Evolutionary conservation across 2,888 invertebrate genomes (phyloP), one percentile per base, ranked within the genome.

Genomic region (Glyphotaelius pellucidus): DNA sequence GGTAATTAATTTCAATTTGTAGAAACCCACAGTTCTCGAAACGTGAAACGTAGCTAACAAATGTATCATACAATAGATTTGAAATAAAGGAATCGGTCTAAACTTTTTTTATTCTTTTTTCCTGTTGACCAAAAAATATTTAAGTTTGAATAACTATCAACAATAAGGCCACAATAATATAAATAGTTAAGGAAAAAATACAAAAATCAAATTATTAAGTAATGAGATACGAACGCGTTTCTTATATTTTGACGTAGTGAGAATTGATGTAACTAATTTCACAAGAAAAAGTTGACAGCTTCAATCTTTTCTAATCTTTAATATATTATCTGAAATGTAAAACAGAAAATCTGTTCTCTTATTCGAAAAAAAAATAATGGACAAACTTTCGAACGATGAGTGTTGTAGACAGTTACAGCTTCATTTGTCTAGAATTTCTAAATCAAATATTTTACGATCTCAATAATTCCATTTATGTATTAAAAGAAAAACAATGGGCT

Each of bases 1-100:
- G 67, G 67, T 67, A 67, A 67, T 67, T 67, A 67, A 67, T 67
- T 67, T 67, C 67, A 67, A 67, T 67, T 67, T 67, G 67, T n/a
- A 67, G 25, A 67, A 67, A 67, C 25, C 25, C 67, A n/a, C 25
- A 67, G n/a, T 67, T 67, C 25, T n/a, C 67, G 9, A 38, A 25
- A 67, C 67, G 67, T 67, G 67, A 67, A 67, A 67, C 2, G 25
- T n/a, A n/a, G 9, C 67, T 4, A 67, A 25, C 67, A n/a, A 67
- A n/a, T 67, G n/a, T n/a, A 67, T 67, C 9, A 9, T 19, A 19
- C 1, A 25, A 0, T 5, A 19, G 19, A 9, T 15, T 47, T 47
- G 47, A 15, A 47, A 42, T 42, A 47, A 25, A 11, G 25, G 5
- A 4, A 25, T 67, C 25, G 5, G 7, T 67, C 67, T 52, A 15